Evolutionary conservation across 92 coral and sea anemone genomes (phyloP).

Genomic region (Anthopleura xanthogrammica): DNA sequence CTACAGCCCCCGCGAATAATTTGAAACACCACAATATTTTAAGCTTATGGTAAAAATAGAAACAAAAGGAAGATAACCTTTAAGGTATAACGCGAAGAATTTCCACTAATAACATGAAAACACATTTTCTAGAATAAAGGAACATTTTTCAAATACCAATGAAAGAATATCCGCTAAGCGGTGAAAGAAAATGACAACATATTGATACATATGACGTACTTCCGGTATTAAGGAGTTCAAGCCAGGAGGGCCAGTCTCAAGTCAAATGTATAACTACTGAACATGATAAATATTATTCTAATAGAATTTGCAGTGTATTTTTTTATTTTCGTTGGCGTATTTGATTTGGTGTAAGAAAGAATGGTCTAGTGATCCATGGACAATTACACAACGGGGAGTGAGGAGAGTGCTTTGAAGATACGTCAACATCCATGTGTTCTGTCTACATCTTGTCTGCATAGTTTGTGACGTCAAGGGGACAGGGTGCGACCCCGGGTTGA

Average conservation of each 20-base stretch:
- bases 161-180: conserved; percentile 20
- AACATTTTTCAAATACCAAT: conserved; percentile 21
- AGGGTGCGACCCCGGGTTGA: conserved; percentile 36
- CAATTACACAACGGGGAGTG: neutral
- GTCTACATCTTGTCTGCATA: neutral
- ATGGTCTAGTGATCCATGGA: neutral
- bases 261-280: neutral
- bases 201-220: conserved; percentile 28
- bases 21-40: conserved; percentile 1
- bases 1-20: conserved; percentile 13
- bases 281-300: neutral
- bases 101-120: conserved; percentile 24
- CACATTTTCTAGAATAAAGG: conserved; percentile 12
- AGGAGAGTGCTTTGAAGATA: neutral
- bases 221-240: conserved; percentile 26
- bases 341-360: neutral
- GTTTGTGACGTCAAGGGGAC: conserved; percentile 29
- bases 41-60: conserved; percentile 13
- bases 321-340: neutral
- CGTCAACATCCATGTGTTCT: conserved; percentile 4
- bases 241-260: neutral
- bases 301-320: neutral
- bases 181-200: conserved; percentile 16
- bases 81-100: conserved; percentile 20
- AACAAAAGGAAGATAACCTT: conserved; percentile 26